Evolutionary conservation across 2,888 invertebrate genomes (phyloP).

Genomic region (Dichetophora obliterata): DNA sequence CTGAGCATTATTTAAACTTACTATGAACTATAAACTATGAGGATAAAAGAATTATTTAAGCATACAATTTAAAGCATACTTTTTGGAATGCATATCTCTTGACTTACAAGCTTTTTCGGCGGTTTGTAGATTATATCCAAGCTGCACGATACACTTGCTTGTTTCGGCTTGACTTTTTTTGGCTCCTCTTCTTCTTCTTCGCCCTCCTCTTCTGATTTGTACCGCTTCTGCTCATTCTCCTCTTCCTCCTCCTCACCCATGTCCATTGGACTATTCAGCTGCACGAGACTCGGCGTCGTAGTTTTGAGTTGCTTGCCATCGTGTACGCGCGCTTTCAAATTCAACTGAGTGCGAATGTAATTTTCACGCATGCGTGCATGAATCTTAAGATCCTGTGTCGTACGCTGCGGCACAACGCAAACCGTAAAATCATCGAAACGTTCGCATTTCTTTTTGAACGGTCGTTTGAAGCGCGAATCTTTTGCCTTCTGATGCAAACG

Average conservation of each 20-base stretch:
- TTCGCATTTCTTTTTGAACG: constrained; percentile 53
- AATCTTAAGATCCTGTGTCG: constrained; percentile 52
- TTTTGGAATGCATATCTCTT: neutral
- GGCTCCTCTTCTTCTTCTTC: constrained; percentile 41
- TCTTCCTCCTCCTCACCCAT: constrained; percentile 44
- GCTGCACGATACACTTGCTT: constrained; percentile 60
- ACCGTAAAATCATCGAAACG: constrained; percentile 53
- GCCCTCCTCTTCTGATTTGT: constrained; percentile 48
- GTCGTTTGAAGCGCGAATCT: constrained; percentile 56
- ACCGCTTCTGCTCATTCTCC: constrained; percentile 50
- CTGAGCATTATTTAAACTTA: neutral
- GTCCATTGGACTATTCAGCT: constrained; percentile 57
- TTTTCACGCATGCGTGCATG: constrained; percentile 59
- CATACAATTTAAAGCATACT: neutral
- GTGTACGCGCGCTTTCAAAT: constrained; percentile 53
- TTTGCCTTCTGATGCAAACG: constrained; percentile 58
- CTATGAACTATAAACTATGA: neutral
- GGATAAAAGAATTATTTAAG: neutral
- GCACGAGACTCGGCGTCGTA: constrained; percentile 50
- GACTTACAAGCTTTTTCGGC: constrained; percentile 60
- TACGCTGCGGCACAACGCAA: constrained; percentile 59
- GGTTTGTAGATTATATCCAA: constrained; percentile 57
- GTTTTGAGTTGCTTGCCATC: constrained; percentile 50
- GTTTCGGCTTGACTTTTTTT: constrained; percentile 51
- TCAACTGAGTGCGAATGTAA: constrained; percentile 48